Evolutionary conservation across 2,797 vertebrate genomes (phyloP), one percentile per base, ranked within the genome.

Genomic region (Phrynocephalus guinanensis): DNA sequence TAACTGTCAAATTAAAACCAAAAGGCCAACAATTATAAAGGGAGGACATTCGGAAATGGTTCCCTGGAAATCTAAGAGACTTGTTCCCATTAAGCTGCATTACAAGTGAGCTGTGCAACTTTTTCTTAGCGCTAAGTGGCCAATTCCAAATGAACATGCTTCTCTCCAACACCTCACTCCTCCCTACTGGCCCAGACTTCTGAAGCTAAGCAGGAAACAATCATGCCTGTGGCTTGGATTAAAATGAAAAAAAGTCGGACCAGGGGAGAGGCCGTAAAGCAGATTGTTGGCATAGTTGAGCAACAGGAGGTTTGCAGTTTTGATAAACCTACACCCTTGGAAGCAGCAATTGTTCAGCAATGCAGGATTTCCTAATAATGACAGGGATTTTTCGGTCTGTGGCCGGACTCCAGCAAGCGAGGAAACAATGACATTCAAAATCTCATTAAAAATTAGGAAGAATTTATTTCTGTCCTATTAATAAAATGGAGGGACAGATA

Each of bases 201-300:
- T 11, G 82, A 72, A 92, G 91, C 44, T 83, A 30, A n/a, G 75
- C 73, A 90, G 70, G 87, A 92, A 93, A 79, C 26, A 90, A 87
- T 63, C 82, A 44, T 11, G 72, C 0, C 44, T 78, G 0, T 85
- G 56, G 72, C 89, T 93, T 83, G 68, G 60, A 90, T 90, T 91
- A 75, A 16, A 79, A n/a, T 70, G 85, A 83, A 84, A 76, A 76
- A 87, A 93, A 87, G 66, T 66, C 72, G 80, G 80, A 33, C 60
- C 70, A 81, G 63, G 83, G 71, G 73, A 75, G 82, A 83, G 82
- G 26, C 70, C 52, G 83, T 88, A 84, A 91, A 90, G 76, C 44
- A 84, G 70, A 63, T 68, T 48, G 63, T 83, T 84, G 30, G 26
- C 1, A 1, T 86, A 83, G 68, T 70, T 87, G 83, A 92, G 85